Evolutionary conservation across 2,888 invertebrate genomes (phyloP), one percentile per base, ranked within the genome.

Genomic region (Nebria salina): DNA sequence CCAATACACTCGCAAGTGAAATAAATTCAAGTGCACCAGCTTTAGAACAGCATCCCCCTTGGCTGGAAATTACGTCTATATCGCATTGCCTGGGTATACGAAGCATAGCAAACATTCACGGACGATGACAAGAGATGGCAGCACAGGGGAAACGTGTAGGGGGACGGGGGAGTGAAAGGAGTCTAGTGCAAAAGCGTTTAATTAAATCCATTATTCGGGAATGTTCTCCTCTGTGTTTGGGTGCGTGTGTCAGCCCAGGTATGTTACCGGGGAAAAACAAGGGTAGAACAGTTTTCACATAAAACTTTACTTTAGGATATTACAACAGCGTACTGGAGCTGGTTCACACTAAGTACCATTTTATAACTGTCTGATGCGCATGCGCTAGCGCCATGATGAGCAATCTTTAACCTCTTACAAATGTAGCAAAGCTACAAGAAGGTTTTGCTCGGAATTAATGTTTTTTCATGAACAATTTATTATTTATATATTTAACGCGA

Each of bases 131-230:
- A 54, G 70, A 70, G 70, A 11, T 25, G 70, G 68, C 25, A 25
- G 70, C 34, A 54, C 25, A 54, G 43, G 15, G 11, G 74, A 74
- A 66, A 7, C 2, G 66, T 74, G 25, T 2, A 26, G 72, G 9
- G 25, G 41, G 25, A n/a, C 54, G 72, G 54, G 13, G 34, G 25
- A n/a, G 72, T 43, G 70, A 34, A 26, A 26, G 25, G 70, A 20
- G 34, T 34, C 25, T 34, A 34, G 70, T 68, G 75, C 75, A 75
- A 80, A 72, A 72, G 80, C 80, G 80, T 80, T 80, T 80, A 80
- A 80, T 80, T 80, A 80, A 80, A 80, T 75, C 80, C 75, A 80
- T 80, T 80, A 80, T 75, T 75, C 75, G 54, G 64, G 80, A 75
- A 80, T 80, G 75, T 66, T 66, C 75, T 54, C 54, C 54, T 54